A percentile compares a stretch with the other conserved stretches of the same genome.
phyloP scores from a whole-genome alignment of 2,888 invertebrate genomes.

The Cheilosia variabilis region DNA sequence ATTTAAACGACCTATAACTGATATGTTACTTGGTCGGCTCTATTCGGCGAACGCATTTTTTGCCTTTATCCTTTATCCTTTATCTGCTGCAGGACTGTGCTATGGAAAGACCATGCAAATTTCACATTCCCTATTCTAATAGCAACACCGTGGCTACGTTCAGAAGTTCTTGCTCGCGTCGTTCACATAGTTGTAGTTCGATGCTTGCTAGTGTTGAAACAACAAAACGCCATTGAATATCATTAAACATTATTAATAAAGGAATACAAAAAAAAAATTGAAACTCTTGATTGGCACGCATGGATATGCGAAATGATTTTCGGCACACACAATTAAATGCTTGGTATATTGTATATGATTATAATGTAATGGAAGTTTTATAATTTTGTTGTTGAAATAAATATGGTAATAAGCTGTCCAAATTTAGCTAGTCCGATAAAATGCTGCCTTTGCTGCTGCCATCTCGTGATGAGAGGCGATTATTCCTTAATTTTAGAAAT shows the following conservation, averaged over 20 bases:
- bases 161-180: too few species aligned
- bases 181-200: too few species aligned
- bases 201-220: not conserved
- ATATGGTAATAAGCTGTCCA: not conserved
- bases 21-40: too few species aligned
- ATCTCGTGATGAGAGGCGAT: slow-evolving; percentile 51
- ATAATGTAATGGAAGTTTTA: not conserved
- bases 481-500: slow-evolving; percentile 75
- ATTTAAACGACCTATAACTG: too few species aligned
- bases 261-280: not conserved
- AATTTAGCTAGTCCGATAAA: not conserved
- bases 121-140: too few species aligned
- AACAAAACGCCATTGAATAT: not conserved
- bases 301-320: slow-evolving; percentile 8
- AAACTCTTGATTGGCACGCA: too few species aligned
- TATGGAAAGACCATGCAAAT: too few species aligned
- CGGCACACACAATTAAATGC: slow-evolving; percentile 5
- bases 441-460: slow-evolving; percentile 25
- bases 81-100: too few species aligned
- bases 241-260: not conserved
- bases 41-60: too few species aligned
- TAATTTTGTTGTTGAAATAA: not conserved
- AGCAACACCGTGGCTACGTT: too few species aligned
- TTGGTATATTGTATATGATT: not conserved
- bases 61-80: too few species aligned